These are phyloP conservation scores for Agapostemon virescens DNA, from an alignment of 2,888 invertebrate species.

Conservation along the genomic window DNA sequence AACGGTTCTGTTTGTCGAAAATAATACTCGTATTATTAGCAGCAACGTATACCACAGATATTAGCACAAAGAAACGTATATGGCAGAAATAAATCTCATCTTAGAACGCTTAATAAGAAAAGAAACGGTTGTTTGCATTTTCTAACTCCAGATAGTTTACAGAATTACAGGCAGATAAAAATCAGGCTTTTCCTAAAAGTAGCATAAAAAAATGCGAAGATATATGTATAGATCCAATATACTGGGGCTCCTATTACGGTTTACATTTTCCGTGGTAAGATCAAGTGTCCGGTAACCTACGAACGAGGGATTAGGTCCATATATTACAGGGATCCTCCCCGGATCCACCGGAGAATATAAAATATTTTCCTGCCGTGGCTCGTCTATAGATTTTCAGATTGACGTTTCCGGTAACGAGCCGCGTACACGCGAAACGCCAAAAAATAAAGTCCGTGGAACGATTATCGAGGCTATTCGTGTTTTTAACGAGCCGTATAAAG, in stretches of 20 bases:
- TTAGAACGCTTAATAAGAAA: too few species aligned
- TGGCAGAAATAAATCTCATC: too few species aligned
- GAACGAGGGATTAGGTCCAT: background rate
- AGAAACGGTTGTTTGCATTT: too few species aligned
- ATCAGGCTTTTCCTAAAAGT: background rate
- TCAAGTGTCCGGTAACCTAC: background rate
- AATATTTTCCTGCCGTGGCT: background rate
- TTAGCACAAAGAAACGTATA: too few species aligned
- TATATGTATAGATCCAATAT: background rate
- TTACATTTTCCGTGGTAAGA: background rate
- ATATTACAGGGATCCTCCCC: conserved; percentile 28
- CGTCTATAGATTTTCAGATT: conserved; percentile 3
- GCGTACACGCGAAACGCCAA: conserved; percentile 14
- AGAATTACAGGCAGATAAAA: background rate
- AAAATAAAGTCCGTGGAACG: conserved; percentile 29
- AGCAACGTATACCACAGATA: too few species aligned
- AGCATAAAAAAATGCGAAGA: background rate
- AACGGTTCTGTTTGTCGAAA: background rate
- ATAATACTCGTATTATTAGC: background rate
- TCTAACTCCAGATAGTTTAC: background rate
- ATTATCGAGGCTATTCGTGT: conserved; percentile 41
- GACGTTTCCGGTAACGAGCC: background rate
- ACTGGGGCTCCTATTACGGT: background rate
- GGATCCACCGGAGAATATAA: conserved; percentile 14
- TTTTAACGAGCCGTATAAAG: conserved; percentile 45